Percentiles rank a stretch among this genome's conserved stretches.
phyloP scores from a whole-genome alignment of 2,113 vertebrate genomes.

The Tricholaema leucomelas region DNA sequence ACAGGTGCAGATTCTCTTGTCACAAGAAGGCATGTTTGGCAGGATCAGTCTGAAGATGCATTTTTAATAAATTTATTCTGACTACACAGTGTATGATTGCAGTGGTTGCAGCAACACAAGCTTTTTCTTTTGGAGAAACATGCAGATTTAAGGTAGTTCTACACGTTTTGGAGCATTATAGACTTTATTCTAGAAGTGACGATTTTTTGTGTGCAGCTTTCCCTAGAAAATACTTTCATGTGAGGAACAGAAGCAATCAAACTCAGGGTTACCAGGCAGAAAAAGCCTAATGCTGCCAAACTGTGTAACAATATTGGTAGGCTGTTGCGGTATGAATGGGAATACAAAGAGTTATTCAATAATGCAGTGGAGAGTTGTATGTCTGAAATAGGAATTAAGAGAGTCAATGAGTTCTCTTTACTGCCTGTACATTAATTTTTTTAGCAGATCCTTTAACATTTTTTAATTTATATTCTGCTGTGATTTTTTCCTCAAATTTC shows the following conservation, averaged over 20 bases:
- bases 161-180: neutral
- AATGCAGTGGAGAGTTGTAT: neutral
- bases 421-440: neutral
- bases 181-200: neutral
- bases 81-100: fast-evolving
- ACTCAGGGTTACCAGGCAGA: neutral
- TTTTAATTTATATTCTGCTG: neutral
- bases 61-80: neutral
- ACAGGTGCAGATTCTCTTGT: neutral
- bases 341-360: neutral
- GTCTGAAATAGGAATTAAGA: neutral
- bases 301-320: neutral
- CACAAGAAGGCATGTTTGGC: fast-evolving
- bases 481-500: neutral
- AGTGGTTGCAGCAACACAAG: neutral
- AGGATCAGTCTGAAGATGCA: fast-evolving
- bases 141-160: neutral
- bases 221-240: neutral
- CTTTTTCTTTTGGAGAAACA: neutral
- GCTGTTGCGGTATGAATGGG: fast-evolving
- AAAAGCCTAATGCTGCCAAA: neutral
- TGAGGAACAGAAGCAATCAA: neutral
- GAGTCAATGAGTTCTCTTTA: neutral
- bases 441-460: neutral
- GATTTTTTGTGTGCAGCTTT: neutral